Evolutionary conservation across 1,140 invertebrate genomes (phyloP), one percentile per base, ranked within the genome.

Genomic region (Hylaeus anthracinus): DNA sequence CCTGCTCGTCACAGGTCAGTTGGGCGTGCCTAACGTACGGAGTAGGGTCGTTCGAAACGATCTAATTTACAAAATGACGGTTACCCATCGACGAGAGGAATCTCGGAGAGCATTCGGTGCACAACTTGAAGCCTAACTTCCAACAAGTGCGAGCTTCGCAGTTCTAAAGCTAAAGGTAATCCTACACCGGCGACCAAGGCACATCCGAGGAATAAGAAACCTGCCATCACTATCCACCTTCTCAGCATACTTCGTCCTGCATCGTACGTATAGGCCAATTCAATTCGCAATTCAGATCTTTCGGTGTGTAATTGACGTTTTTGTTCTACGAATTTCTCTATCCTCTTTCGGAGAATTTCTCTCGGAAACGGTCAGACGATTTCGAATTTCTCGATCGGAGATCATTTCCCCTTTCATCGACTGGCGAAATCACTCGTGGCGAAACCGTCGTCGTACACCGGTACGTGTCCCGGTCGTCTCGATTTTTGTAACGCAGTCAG

Each of bases 91-190:
- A 95, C 93, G 8, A 95, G 85, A 4, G 95, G 95, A 15, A 94
- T 93, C 84, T 95, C 94, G 15, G 93, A 94, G 15, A 95, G 85
- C 84, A 95, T 92, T 69, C 94, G 93, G 26, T 93, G 90, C 14
- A 95, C 95, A n/a, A 95, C 95, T 61, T 94, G 91, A 39, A 95
- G 88, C 10, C 95, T 92, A 1, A 95, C 95, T 86, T 95, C 94
- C 26, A 95, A 81, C 63, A 95, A 87, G 72, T 94, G 94, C 3
- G 95, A 95, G 69, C 94, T 94, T 51, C 95, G 90, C 43, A 95
- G 86, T 81, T 95, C 95, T 15, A 95, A 84, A 1, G 94, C 94
- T 51, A 95, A 82, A 0, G 95, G 95, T 53, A 95, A 89, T 4
- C 94, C 94, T n/a, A 94, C 91, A 5, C 92, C 92, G 12, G 91